phyloP scores from a whole-genome alignment of 2,888 invertebrate genomes.

The Cataglyphis altisquamis region DNA sequence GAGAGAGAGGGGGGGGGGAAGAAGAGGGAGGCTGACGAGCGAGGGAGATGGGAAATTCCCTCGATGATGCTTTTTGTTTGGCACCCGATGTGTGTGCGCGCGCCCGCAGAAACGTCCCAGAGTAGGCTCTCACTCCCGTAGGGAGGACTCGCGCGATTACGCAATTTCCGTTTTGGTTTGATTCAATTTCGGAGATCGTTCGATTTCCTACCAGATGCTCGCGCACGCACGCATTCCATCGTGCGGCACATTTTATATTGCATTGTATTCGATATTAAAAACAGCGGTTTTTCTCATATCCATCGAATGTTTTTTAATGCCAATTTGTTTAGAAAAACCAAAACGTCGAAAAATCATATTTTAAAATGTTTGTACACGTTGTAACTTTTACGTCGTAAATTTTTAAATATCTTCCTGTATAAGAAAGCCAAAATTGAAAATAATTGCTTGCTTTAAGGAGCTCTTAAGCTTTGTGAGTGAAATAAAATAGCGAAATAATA shows the following conservation, averaged over 20 bases:
- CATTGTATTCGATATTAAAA: not conserved
- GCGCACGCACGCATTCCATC: not conserved
- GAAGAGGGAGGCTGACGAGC: slow-evolving; percentile 35
- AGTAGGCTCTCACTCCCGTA: slow-evolving; percentile 36
- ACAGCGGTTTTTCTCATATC: no score
- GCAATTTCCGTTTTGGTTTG: slow-evolving; percentile 81
- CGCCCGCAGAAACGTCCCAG: slow-evolving; percentile 67
- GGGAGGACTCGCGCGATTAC: slow-evolving; percentile 76
- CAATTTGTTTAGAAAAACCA: no score
- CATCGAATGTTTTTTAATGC: no score
- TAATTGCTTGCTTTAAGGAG: no score
- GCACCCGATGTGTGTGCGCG: slow-evolving; percentile 51
- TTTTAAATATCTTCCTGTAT: no score
- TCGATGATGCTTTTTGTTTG: slow-evolving; percentile 69
- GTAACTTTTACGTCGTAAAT: no score
- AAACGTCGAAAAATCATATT: no score
- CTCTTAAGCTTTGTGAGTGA: no score
- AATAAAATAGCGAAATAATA: no score
- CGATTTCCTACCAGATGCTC: slow-evolving; percentile 70
- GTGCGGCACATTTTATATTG: slow-evolving; percentile 26
- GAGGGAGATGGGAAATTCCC: slow-evolving; percentile 56
- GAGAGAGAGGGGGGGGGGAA: not conserved
- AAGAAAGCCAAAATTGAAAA: no score
- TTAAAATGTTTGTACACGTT: no score
- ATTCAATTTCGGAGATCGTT: slow-evolving; percentile 79